These are phyloP conservation scores for Arrhopalites spinosus DNA, from an alignment of 2,888 invertebrate species.

Conservation along the genomic window DNA sequence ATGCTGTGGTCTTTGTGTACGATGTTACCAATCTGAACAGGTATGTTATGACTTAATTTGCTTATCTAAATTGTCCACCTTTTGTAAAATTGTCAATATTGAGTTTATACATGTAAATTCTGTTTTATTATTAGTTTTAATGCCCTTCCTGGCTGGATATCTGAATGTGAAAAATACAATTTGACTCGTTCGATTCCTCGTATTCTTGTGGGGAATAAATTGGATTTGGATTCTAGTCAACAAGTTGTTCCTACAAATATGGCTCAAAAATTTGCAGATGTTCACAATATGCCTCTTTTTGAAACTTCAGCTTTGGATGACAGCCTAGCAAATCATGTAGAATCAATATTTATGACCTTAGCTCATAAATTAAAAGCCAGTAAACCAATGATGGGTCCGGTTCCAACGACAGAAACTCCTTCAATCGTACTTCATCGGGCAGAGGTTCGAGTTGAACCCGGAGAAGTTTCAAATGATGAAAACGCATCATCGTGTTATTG, in stretches of 20 bases:
- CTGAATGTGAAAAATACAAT: conserved; percentile 73
- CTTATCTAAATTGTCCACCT: too few relatives aligned
- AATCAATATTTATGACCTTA: conserved; percentile 80
- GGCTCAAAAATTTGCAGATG: conserved; percentile 75
- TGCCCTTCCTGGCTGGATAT: conserved; percentile 75
- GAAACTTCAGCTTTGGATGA: conserved; percentile 81
- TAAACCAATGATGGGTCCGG: conserved; percentile 65
- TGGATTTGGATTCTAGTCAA: conserved; percentile 65
- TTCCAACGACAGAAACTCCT: conserved; percentile 41
- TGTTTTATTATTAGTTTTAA: too few relatives aligned
- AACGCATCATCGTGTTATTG: not conserved
- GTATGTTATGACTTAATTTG: too few relatives aligned
- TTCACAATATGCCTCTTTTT: conserved; percentile 76
- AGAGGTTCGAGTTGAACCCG: conserved; percentile 47
- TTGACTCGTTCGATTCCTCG: conserved; percentile 69
- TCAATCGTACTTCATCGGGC: conserved; percentile 54
- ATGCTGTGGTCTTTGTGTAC: conserved; percentile 84
- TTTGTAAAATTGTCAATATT: too few relatives aligned
- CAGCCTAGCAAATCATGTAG: conserved; percentile 74
- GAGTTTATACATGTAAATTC: too few relatives aligned
- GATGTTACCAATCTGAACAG: conserved; percentile 73
- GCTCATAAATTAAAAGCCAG: conserved; percentile 75
- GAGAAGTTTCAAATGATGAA: conserved; percentile 11
- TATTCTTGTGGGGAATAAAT: conserved; percentile 78
- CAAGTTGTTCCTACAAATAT: conserved; percentile 71